A percentile compares a stretch with the other conserved stretches of the same genome.
phyloP scores from a whole-genome alignment of 2,113 vertebrate genomes.

The Speoplatyrhinus poulsoni region DNA sequence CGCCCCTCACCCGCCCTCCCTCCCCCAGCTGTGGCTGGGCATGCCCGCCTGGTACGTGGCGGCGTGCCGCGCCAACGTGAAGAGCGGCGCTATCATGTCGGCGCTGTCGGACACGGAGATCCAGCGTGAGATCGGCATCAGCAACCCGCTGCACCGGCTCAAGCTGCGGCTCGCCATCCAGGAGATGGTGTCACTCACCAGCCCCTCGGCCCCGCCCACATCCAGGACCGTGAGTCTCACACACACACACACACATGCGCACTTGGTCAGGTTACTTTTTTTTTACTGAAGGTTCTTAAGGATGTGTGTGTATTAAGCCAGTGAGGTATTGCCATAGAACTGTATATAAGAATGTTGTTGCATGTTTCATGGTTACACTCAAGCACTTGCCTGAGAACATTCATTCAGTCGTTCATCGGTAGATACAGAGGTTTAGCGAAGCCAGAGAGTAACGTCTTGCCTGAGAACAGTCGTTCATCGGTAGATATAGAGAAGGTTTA shows the following conservation, averaged over 20 bases:
- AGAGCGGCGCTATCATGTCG: conserved; percentile 98
- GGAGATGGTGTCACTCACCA: conserved; percentile 98
- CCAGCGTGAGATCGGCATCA: conserved; percentile 98
- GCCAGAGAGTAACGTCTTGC: too few species aligned
- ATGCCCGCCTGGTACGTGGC: conserved; percentile 99
- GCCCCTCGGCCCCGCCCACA: conserved; percentile 95
- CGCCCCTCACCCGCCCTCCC: not conserved
- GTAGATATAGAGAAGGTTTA: too few species aligned
- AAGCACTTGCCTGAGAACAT: too few species aligned
- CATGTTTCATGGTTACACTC: too few species aligned
- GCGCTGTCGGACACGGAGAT: conserved; percentile 97
- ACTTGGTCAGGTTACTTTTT: not conserved
- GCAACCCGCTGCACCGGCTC: conserved; percentile 94
- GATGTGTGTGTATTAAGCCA: too few species aligned
- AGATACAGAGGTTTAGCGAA: too few species aligned
- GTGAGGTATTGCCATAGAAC: too few species aligned
- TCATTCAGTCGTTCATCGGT: too few species aligned
- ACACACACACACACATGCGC: conserved; percentile 1
- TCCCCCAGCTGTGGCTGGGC: conserved; percentile 89
- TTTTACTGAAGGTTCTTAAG: too few species aligned
- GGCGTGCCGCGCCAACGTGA: conserved; percentile 96
- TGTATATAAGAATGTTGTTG: too few species aligned
- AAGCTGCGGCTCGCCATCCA: conserved; percentile 97
- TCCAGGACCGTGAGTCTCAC: conserved; percentile 92
- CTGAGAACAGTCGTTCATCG: too few species aligned